A percentile compares a stretch with the other conserved stretches of the same genome.
phyloP scores from a whole-genome alignment of 1,140 invertebrate species.

The Medauroidea extradentata region DNA sequence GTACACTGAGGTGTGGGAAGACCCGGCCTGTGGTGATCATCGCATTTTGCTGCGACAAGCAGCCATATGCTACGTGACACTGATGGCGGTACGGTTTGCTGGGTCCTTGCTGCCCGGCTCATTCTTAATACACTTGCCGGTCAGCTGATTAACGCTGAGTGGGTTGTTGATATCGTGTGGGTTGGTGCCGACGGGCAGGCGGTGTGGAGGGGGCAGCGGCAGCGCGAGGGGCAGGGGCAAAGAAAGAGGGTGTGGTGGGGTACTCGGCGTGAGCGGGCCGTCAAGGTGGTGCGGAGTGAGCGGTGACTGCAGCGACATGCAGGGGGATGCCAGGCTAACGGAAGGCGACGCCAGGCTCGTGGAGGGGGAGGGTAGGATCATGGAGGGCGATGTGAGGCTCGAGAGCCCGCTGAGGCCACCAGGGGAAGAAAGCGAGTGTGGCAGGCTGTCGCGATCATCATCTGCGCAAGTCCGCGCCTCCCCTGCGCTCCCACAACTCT shows the following conservation, averaged over 20 bases:
- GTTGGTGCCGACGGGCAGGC: constrained; percentile 83
- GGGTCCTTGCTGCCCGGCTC: constrained; percentile 28
- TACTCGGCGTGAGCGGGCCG: constrained; percentile 10
- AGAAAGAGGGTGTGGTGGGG: constrained; percentile 26
- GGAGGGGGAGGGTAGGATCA: constrained; percentile 60
- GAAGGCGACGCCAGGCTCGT: constrained; percentile 63
- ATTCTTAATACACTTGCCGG: constrained; percentile 64
- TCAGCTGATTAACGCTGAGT: constrained; percentile 81
- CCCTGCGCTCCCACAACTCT: constrained; percentile 70
- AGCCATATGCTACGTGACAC: constrained; percentile 30
- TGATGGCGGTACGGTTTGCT: constrained; percentile 26
- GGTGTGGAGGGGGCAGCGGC: constrained; percentile 50
- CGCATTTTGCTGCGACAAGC: too few relatives aligned
- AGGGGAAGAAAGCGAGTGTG: constrained; percentile 69
- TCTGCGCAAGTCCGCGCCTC: constrained; percentile 62
- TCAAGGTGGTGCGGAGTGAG: constrained; percentile 45
- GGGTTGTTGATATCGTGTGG: constrained; percentile 88
- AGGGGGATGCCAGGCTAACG: constrained; percentile 53
- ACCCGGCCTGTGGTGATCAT: too few relatives aligned
- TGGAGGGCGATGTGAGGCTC: constrained; percentile 68
- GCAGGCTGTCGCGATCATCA: constrained; percentile 58
- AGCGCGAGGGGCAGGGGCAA: constrained; percentile 27
- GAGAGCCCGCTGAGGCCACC: constrained; percentile 70
- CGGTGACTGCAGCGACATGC: constrained; percentile 49
- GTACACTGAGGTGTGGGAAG: too few relatives aligned